These are phyloP conservation scores for Dendrolimus pini DNA, from an alignment of 2,888 invertebrate genomes.

Conservation along the genomic window DNA sequence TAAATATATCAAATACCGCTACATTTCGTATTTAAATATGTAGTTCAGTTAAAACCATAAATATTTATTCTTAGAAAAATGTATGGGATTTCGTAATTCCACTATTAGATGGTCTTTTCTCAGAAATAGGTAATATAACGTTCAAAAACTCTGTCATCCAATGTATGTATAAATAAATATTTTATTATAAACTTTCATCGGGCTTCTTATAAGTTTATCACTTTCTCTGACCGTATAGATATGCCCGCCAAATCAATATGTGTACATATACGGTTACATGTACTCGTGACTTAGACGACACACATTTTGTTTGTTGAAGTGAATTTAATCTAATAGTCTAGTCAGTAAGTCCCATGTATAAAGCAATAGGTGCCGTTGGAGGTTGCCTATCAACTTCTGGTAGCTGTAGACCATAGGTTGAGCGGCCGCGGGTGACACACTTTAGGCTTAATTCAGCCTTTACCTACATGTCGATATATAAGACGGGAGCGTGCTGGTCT, in stretches of 20 bases:
- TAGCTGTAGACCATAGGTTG: no score
- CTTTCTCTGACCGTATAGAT: conserved; percentile 33
- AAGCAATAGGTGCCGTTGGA: no score
- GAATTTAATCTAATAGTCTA: no score
- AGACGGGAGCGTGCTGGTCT: no score
- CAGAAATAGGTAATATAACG: background rate
- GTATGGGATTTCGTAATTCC: background rate
- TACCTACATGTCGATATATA: no score
- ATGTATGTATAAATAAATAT: background rate
- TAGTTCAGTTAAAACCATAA: background rate
- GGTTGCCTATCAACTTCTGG: no score
- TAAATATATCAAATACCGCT: no score
- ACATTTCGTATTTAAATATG: no score
- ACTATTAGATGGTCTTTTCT: background rate
- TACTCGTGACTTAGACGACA: background rate
- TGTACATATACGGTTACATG: background rate
- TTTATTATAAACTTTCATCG: conserved; percentile 6
- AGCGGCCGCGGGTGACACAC: no score
- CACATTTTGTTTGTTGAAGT: background rate
- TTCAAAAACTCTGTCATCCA: background rate
- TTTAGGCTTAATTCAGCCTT: no score
- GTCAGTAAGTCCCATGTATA: no score
- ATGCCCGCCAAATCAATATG: conserved; percentile 13
- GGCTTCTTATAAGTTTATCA: conserved; percentile 18
- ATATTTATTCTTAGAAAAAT: background rate